Conservation (phyloP, 2,888 invertebrate genomes). For the Rhyacophila evoluta region DNA sequence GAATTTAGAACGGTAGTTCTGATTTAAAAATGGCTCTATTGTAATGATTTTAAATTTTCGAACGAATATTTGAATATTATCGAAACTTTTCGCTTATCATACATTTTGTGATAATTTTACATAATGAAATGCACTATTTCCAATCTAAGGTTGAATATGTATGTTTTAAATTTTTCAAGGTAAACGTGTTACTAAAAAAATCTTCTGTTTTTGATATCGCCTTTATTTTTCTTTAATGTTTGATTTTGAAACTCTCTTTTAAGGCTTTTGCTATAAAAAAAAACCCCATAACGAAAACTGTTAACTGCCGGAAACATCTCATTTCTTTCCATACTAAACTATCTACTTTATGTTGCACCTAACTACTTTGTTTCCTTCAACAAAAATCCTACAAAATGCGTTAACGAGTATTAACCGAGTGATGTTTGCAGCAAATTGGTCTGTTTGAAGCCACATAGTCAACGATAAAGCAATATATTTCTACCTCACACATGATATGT, state of each 20-base stretch:
- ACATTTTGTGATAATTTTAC: no score
- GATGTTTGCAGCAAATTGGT: not conserved
- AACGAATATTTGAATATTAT: no score
- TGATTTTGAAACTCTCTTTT: not conserved
- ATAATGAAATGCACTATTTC: no score
- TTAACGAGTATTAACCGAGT: not conserved
- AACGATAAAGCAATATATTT: slow-evolving; percentile 4
- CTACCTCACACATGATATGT: not conserved
- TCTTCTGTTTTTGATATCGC: no score
- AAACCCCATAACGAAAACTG: not conserved
- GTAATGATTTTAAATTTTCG: no score
- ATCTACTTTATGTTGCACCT: not conserved
- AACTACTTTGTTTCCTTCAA: slow-evolving; percentile 13
- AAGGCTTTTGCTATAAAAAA: not conserved
- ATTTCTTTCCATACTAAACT: not conserved
- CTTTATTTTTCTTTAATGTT: not conserved
- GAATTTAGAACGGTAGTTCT: no score
- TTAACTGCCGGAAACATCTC: not conserved
- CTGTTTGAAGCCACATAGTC: not conserved
- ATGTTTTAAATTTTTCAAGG: no score
- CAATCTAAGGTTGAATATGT: no score
- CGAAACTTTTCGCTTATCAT: no score
- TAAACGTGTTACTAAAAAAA: no score
- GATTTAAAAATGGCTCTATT: no score
- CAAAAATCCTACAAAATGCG: slow-evolving; percentile 15